Base-by-base conservation (phyloP, 2,797 vertebrate species). In the Brachyalestes nurse region DNA sequence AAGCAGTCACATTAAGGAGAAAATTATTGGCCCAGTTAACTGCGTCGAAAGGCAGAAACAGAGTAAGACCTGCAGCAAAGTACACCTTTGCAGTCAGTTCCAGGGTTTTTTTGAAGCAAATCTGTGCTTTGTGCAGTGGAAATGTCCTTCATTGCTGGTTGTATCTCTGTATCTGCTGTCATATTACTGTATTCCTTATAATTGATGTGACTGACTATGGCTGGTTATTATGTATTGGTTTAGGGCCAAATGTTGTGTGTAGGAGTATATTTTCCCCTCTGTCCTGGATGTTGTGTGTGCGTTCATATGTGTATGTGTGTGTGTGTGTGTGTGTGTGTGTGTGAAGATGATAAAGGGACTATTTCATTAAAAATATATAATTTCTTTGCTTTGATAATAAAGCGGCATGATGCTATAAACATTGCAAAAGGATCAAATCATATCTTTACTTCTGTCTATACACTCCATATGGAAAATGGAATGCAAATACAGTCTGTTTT, bases 321-420 rank as follows among this genome's bases (percentile, higher is more conserved):
- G 65, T 65, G 55, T 38, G 66, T 76, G 67, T 14, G 38, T 79
- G 17, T 70, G 51, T 79, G n/a, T 69, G 5, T 84, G 25, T 69
- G 14, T n/a, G n/a, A n/a, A n/a, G n/a, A n/a, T n/a, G n/a, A n/a
- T n/a, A n/a, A 28, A 28, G 28, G 28, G 28, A 28, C 28, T 28
- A 28, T 53, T 53, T 13, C 51, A 53, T 53, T 17, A 45, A 45
- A 45, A 6, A 6, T 28, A 3, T n/a, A n/a, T n/a, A 28, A 1
- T 28, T 28, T 28, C 28, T 28, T 28, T 28, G 28, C 28, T 28
- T 28, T 28, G 28, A 1, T 1, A 28, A 28, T 28, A 28, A 28
- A 28, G 28, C 28, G 28, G 28, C 28, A 28, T 28, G 28, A 3
- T 28, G 28, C 28, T 28, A 3, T 28, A 28, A 28, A 28, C 28